These are phyloP conservation scores for Cynopterus brachyotis DNA, from an alignment of 2,113 vertebrate species.

Conservation along the genomic window DNA sequence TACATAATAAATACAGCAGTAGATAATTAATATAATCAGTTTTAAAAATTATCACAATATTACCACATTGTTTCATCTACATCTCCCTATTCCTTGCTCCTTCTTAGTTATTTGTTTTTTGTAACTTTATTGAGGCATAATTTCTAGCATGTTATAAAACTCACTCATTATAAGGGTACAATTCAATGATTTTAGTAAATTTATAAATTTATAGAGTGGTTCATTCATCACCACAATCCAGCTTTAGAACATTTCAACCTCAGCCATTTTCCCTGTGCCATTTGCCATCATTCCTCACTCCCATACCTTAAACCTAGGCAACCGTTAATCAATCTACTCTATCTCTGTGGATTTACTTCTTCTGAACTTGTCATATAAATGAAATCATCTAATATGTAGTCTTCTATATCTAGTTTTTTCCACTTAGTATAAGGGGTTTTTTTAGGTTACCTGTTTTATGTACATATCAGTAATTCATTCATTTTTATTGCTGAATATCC, in stretches of 20 bases:
- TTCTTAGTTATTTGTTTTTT: neutral
- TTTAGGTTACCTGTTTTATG: neutral
- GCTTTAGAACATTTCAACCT: neutral
- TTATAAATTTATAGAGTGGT: neutral
- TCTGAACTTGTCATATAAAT: neutral
- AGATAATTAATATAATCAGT: neutral
- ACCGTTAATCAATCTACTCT: neutral
- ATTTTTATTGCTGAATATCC: neutral
- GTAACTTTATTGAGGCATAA: neutral
- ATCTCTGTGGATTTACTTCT: neutral
- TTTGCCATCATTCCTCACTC: neutral
- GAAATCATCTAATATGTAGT: neutral
- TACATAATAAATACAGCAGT: too few species aligned
- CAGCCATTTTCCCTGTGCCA: neutral
- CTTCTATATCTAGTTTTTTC: neutral
- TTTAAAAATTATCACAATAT: neutral
- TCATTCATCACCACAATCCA: neutral
- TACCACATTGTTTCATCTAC: neutral
- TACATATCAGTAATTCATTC: neutral
- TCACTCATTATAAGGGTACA: neutral
- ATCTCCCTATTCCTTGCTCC: neutral
- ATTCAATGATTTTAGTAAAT: neutral
- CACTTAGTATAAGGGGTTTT: neutral
- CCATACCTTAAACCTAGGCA: neutral
- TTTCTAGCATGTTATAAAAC: neutral